These are phyloP conservation scores for Eulemur rufifrons DNA, from an alignment of 2,113 vertebrate genomes.

Conservation along the genomic window DNA sequence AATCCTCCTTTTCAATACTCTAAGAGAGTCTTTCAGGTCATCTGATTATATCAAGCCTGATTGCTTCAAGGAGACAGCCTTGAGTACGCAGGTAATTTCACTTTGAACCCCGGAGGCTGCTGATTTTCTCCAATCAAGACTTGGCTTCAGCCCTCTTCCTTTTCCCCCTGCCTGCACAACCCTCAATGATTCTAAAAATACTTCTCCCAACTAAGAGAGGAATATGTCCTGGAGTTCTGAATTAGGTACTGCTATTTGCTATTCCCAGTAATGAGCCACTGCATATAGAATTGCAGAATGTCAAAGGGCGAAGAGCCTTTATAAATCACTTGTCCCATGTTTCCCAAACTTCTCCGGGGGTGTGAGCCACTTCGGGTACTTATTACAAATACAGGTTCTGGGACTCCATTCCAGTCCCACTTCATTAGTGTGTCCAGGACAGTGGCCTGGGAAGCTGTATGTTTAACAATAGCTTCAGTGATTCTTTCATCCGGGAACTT, in stretches of 20 bases:
- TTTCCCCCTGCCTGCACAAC: background rate
- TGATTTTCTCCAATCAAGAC: constrained; percentile 46
- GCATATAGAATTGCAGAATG: constrained; percentile 5
- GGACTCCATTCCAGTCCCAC: background rate
- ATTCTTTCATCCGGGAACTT: constrained; percentile 4
- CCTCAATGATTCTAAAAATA: constrained; percentile 28
- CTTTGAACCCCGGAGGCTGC: background rate
- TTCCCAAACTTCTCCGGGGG: background rate
- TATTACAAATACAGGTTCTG: constrained; percentile 18
- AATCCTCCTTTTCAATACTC: background rate
- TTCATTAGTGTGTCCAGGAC: constrained; percentile 5
- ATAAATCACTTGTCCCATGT: background rate
- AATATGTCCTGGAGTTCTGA: background rate
- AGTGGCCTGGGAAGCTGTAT: background rate
- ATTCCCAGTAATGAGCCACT: background rate
- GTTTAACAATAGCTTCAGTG: background rate
- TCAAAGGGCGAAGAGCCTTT: background rate
- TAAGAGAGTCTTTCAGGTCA: background rate
- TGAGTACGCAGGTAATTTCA: constrained; percentile 20
- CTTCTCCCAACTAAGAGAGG: background rate
- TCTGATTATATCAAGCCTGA: constrained; percentile 7
- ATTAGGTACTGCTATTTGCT: background rate
- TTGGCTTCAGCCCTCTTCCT: constrained; percentile 19
- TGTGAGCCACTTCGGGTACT: background rate
- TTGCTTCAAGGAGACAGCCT: background rate